Conservation (phyloP, 2,797 vertebrate species). For the Amblyraja radiata region DNA sequence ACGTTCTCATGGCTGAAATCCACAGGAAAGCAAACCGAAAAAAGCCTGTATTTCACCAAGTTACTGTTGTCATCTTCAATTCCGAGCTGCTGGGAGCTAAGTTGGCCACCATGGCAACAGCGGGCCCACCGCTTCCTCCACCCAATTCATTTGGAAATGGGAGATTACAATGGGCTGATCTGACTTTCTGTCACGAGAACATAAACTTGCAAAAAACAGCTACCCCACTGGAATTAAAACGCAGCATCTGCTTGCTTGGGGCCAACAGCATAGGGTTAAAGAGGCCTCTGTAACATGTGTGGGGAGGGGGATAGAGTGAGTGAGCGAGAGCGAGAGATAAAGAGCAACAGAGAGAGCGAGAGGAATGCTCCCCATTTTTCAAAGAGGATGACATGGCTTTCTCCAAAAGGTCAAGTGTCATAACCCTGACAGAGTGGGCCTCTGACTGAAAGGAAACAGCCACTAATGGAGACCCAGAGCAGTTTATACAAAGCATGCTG, state of each 20-base stretch:
- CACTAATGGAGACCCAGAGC: slow-evolving; percentile 24
- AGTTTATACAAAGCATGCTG: slow-evolving; percentile 44
- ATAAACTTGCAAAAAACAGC: rapidly evolving
- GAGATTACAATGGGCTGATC: slow-evolving; percentile 49
- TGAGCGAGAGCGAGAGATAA: background rate
- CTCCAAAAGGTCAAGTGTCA: slow-evolving; percentile 9
- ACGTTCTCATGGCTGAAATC: slow-evolving; percentile 46
- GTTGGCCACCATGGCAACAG: background rate
- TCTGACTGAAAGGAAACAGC: background rate
- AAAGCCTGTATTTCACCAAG: slow-evolving; percentile 46
- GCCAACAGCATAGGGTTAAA: background rate
- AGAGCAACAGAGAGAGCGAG: background rate
- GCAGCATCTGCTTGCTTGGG: background rate
- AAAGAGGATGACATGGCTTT: background rate
- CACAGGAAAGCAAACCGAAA: slow-evolving; percentile 39
- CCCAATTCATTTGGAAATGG: slow-evolving; percentile 42
- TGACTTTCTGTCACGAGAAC: background rate
- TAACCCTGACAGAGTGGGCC: background rate
- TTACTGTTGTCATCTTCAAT: slow-evolving; percentile 53
- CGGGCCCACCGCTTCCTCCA: background rate
- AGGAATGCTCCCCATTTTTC: slow-evolving; percentile 1
- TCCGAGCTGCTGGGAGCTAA: slow-evolving; percentile 36
- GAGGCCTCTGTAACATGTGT: background rate
- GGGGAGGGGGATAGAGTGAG: too few species aligned
- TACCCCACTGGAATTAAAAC: background rate